Base-by-base conservation (phyloP, 1,140 invertebrate species). In the Anastrepha ludens region DNA sequence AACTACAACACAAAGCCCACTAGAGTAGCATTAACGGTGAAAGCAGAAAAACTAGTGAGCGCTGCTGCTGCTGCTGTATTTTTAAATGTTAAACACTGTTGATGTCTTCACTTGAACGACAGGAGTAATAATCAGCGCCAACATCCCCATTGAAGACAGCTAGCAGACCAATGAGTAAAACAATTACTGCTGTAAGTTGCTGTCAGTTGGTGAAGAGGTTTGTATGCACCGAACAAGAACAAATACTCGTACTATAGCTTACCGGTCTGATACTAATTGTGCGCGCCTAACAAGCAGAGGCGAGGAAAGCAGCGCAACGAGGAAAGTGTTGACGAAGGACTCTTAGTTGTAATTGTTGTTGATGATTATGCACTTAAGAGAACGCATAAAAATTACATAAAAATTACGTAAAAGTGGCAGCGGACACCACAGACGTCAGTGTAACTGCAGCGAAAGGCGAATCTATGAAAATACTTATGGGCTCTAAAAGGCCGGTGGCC, bases 361-460 rank as follows among this genome's bases (percentile, higher is more conserved):
- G 74, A 55, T 50, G 74, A 55, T 81, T n/a, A 55, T 20, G 74
- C 74, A 81, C 74, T 81, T 81, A 81, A 55, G 74, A 81, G 9
- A 81, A 81, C 47, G 15, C 74, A 81, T 29, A 55, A 29, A 81
- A 50, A 55, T 81, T 50, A 50, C 47, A 81, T 50, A 81, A 29
- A 29, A 29, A 29, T 29, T 29, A 29, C 29, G 29, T 29, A 29
- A 29, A 55, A 58, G 47, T 20, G 20, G 47, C 47, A 55, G 6
- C 11, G 50, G 3, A 55, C 50, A 55, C 6, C 50, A 55, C 50
- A 55, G 11, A 55, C 50, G 50, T 17, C 67, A 74, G 60, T 13
- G 60, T 17, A 17, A 39, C 67, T 47, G 1, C 41, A 74, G 0
- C 15, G 6, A 29, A 74, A 44, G 67, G 13, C 41, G 39, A 41